Base-by-base conservation (phyloP, 2,888 invertebrate species). In the Leptinotarsa juncta region DNA sequence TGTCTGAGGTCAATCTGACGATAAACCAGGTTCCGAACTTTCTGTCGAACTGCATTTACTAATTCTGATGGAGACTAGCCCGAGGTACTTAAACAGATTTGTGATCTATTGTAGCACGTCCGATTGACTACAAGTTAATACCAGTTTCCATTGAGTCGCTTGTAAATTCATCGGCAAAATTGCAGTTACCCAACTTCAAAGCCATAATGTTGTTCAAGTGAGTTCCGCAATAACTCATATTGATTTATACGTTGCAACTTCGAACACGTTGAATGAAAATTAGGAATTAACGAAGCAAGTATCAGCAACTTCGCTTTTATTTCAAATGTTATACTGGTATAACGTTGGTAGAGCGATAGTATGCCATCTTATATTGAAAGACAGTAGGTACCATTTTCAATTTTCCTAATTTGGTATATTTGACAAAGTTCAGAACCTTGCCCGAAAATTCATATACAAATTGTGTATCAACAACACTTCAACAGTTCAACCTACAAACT, bases 1-100 rank as follows among this genome's bases (percentile, higher is more conserved):
- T 75, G 72, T 73, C 74, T 78, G 72, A 73, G 77, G 78, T 77
- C 79, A 76, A 74, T 76, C 71, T 67, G 50, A 73, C 72, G 72
- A 77, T 79, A 78, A 78, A 79, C 74, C 68, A 77, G 49, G 15
- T 53, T 57, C 65, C 57, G 49, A 73, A 73, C 70, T 73, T 51
- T n/a, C 49, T 5, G 20, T 48, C 67, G 51, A 60, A 67, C 50
- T 72, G 72, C 67, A 67, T 72, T 67, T 42, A 51, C 67, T 60
- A 70, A 67, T 73, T 67, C 73, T 60, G 73, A 70, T 73, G 66
- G 62, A 70, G 65, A 70, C 67, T 60, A 50, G 70, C 70, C 42
- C 57, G 23, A 16, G 57, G 69, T 57, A 66, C 62, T 72, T 66
- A 26, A 65, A 18, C 69, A 66, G 70, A 70, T 73, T 73, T 70